A percentile compares a stretch with the other conserved stretches of the same genome.
These are phyloP conservation scores for Margaritifera margaritifera DNA, from an alignment of 2,888 invertebrate genomes.

Conservation along the genomic window DNA sequence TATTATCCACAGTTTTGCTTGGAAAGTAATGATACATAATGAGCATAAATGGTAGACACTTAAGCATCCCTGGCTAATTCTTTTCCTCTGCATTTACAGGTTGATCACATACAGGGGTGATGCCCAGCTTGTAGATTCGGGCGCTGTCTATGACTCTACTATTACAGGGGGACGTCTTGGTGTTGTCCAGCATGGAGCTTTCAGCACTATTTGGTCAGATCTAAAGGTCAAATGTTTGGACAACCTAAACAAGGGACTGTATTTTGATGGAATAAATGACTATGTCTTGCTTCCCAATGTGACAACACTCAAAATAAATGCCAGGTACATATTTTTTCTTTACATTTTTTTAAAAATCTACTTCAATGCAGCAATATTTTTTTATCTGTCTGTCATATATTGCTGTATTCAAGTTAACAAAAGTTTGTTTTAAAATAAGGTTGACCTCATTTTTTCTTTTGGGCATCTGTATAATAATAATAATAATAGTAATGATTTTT, in stretches of 20 bases:
- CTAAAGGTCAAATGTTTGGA: conserved; percentile 47
- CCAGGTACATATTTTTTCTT: conserved; percentile 31
- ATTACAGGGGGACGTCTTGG: conserved; percentile 61
- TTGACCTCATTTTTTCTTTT: too few relatives aligned
- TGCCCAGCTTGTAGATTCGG: conserved; percentile 50
- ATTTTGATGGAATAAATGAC: conserved; percentile 54
- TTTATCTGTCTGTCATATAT: neutral
- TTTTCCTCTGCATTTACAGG: conserved; percentile 21
- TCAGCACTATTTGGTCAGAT: conserved; percentile 53
- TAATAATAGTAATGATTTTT: too few relatives aligned
- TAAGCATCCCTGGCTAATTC: too few relatives aligned
- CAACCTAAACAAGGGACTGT: conserved; percentile 51
- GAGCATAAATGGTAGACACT: too few relatives aligned
- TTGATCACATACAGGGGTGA: conserved; percentile 42
- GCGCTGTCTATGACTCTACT: conserved; percentile 53
- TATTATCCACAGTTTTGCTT: too few relatives aligned
- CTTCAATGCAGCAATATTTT: too few relatives aligned
- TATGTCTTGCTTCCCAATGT: conserved; percentile 44
- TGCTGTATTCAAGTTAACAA: neutral
- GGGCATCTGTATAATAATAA: too few relatives aligned
- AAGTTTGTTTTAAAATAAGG: too few relatives aligned
- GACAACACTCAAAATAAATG: conserved; percentile 39
- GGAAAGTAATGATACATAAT: too few relatives aligned
- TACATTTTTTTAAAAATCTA: too few relatives aligned
- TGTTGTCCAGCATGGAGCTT: conserved; percentile 53